Conservation (phyloP, 2,888 invertebrate species). For the Dendrolimus houi region DNA sequence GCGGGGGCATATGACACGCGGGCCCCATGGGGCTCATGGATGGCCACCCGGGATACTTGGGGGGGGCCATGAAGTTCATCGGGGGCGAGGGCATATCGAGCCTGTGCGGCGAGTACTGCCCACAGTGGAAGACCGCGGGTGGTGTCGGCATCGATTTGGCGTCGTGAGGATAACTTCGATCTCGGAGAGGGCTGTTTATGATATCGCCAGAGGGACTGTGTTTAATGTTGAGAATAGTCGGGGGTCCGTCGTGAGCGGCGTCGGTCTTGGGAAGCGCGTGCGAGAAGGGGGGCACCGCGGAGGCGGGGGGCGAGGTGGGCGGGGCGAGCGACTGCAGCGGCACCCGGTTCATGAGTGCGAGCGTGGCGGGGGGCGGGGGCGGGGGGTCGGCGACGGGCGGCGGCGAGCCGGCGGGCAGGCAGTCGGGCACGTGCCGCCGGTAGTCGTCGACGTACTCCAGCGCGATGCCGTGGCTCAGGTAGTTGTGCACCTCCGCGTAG, state of each 20-base stretch:
- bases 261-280: neutral
- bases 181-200: too few relatives aligned
- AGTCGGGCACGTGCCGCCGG: conserved; percentile 50
- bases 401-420: conserved; percentile 14
- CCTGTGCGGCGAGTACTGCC: too few relatives aligned
- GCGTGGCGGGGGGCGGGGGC: conserved; percentile 1
- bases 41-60: too few relatives aligned
- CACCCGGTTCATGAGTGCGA: neutral
- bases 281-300: neutral
- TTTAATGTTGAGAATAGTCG: neutral
- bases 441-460: conserved; percentile 57
- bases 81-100: too few relatives aligned
- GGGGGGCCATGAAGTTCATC: too few relatives aligned
- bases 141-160: too few relatives aligned
- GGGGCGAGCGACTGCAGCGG: conserved; percentile 2
- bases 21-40: neutral
- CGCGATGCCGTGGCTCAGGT: conserved; percentile 58
- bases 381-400: conserved; percentile 5
- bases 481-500: conserved; percentile 50
- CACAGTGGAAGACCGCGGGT: too few relatives aligned
- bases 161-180: too few relatives aligned
- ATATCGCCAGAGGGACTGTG: too few relatives aligned
- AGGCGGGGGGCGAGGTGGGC: neutral
- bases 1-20: neutral
- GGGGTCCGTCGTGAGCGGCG: neutral